Evolutionary conservation across 2,797 vertebrate species (phyloP), one percentile per base, ranked within the genome.

Genomic region (Malurus leucopterus): DNA sequence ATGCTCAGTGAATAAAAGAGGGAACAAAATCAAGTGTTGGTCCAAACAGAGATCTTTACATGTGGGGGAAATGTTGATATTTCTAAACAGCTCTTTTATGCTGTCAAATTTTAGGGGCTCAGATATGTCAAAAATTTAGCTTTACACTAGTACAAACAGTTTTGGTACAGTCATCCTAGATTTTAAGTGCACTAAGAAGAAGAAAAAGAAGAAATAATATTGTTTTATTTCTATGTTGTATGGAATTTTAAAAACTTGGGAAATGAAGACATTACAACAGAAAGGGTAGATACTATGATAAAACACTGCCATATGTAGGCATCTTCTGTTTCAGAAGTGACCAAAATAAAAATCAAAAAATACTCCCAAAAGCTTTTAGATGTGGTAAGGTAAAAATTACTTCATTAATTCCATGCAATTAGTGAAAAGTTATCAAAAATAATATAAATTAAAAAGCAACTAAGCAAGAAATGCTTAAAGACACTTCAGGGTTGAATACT

Each of bases 1-100:
- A 38, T 53, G 43, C 27, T 86, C 58, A 46, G 43, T 73, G 67
- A 70, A 43, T 75, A 91, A 81, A 44, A 50, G 1, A 6, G 7
- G 6, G 61, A 70, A 82, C 3, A 86, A 81, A 81, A 86, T 41
- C 68, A 55, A 72, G 17, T 40, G 23, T 47, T 81, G 44, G 18
- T 84, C 38, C n/a, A 88, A 94, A 84, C 41, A 82, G 54, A 90
- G 47, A 87, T 51, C 38, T 74, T 85, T 58, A 13, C 16, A 51
- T 15, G 20, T 74, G 44, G 29, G n/a, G 68, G 24, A 89, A 86
- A 76, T 40, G 15, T 30, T 73, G 36, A 15, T 79, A 65, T 80
- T 89, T 91, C 36, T 62, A 40, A 91, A 65, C 3, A 54, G 8
- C 2, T 81, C 16, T 91, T 77, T 80, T 71, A 71, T 49, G 47